Evolutionary conservation across 2,888 invertebrate species (phyloP).

Genomic region (Eurois occulta): DNA sequence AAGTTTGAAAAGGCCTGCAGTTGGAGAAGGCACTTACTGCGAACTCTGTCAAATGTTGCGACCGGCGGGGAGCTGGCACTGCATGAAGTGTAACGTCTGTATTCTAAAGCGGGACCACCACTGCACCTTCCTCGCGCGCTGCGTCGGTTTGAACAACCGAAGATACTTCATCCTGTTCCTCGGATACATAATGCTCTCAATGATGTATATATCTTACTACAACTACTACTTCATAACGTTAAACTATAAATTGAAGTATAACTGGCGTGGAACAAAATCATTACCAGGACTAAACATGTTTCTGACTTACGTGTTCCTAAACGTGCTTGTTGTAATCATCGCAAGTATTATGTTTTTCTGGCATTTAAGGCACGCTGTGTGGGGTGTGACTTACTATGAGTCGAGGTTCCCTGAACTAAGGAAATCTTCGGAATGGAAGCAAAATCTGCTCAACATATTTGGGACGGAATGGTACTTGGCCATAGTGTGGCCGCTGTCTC

Average conservation of each 20-base stretch:
- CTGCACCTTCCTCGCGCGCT: slow-evolving; percentile 95
- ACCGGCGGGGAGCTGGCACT: slow-evolving; percentile 96
- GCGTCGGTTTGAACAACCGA: slow-evolving; percentile 95
- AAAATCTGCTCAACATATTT: slow-evolving; percentile 89
- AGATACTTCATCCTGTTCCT: slow-evolving; percentile 95
- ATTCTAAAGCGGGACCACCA: slow-evolving; percentile 96
- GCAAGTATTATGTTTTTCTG: slow-evolving; percentile 63
- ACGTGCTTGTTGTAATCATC: slow-evolving; percentile 7
- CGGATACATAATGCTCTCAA: slow-evolving; percentile 92
- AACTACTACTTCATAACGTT: slow-evolving; percentile 92
- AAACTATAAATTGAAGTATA: slow-evolving; percentile 56
- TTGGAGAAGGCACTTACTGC: slow-evolving; percentile 90
- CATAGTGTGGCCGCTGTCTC: slow-evolving; percentile 74
- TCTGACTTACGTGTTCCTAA: slow-evolving; percentile 7
- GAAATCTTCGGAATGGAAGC: slow-evolving; percentile 92
- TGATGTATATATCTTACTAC: slow-evolving; percentile 92
- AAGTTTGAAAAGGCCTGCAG: slow-evolving; percentile 59
- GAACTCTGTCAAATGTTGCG: slow-evolving; percentile 92
- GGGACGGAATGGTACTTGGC: slow-evolving; percentile 34
- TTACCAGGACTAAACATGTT: slow-evolving; percentile 18
- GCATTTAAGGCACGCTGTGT: slow-evolving; percentile 67
- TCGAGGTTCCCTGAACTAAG: slow-evolving; percentile 66
- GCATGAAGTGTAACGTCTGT: slow-evolving; percentile 94
- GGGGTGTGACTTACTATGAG: slow-evolving; percentile 43
- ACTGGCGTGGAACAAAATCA: slow-evolving; percentile 1